Evolutionary conservation across 2,888 invertebrate genomes (phyloP), one percentile per base, ranked within the genome.

Genomic region (Leptinotarsa tumamoca): DNA sequence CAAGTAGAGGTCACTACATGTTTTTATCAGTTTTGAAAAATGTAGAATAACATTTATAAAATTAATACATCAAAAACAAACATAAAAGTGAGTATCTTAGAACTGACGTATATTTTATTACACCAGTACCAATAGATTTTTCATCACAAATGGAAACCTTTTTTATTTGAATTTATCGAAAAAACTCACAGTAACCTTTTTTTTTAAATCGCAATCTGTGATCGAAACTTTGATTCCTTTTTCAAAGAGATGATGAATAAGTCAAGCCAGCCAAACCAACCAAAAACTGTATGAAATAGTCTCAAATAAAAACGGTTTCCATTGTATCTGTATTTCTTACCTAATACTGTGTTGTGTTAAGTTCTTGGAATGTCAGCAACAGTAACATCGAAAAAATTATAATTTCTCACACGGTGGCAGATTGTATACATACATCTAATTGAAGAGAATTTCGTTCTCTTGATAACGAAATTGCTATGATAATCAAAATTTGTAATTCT

Each of bases 391-490:
- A 33, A 63, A n/a, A 63, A 63, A 27, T 14, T 63, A 33, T 43
- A n/a, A 63, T 63, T 43, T 63, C 63, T 10, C 63, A 43, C 15
- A n/a, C n/a, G 27, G n/a, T 23, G 15, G 27, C 54, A 23, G 33
- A n/a, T 21, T 13, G 50, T 58, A 70, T 50, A 67, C 61, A 76
- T 71, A 76, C 23, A 49, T 69, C 63, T 56, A 73, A 52, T 80
- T 80, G 79, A 73, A 67, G 82, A 82, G 83, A 82, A 81, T 83
- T 77, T 69, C 27, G 81, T 83, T 80, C 82, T 83, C 82, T 79
- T 75, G 79, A 78, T 73, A 78, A 80, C 76, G 76, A 79, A 81
- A 75, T 72, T 66, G 43, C 68, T 69, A 77, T 73, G 51, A 49
- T 78, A 78, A 80, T 76, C 74, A 80, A 79, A 82, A 82, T 79